Evolutionary conservation across 2,113 vertebrate genomes (phyloP), one percentile per base, ranked within the genome.

Genomic region (Mugil cephalus): DNA sequence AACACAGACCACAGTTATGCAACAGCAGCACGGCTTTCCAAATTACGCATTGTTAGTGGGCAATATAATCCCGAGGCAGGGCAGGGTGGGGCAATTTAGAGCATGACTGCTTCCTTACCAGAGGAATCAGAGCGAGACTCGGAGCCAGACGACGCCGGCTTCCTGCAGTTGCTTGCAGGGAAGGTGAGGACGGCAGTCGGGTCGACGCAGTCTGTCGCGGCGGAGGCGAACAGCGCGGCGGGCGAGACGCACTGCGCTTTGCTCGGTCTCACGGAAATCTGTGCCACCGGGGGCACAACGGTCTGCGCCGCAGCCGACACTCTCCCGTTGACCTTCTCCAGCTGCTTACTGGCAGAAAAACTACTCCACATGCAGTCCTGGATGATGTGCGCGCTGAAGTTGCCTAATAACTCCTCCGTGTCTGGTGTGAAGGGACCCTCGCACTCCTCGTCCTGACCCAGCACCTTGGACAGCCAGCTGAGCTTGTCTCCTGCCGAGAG

Each of bases 361-460:
- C 96, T 94, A 67, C 97, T 99, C 97, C 97, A 98, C 97, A 99
- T 99, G 88, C 97, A 99, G 93, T 98, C 97, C 79, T 92, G 94
- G 64, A 94, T 93, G 42, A 97, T 96, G 72, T 98, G 95, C 48
- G 96, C 96, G 82, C 95, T 96, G 42, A 96, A 92, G 91, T 97
- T 96, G 1, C 94, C 95, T 69, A 96, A 92, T 73, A 95, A 86
- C 66, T 93, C 87, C 63, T 90, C 90, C 0, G 93, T 90, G 67
- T 94, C 93, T 1, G 94, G 89, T 34, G 93, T 91, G 69, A 91
- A 92, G 42, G 80, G 84, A 0, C 81, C 83, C 38, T 93, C 93
- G 38, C 91, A 95, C 24, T 94, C 94, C 50, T 97, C 96, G n/a
- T 97, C 96, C 79, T 93, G 95, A 4, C 84, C 63, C 30, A 93